Evolutionary conservation across 2,888 invertebrate genomes (phyloP), one percentile per base, ranked within the genome.

Genomic region (Cinara cedri): DNA sequence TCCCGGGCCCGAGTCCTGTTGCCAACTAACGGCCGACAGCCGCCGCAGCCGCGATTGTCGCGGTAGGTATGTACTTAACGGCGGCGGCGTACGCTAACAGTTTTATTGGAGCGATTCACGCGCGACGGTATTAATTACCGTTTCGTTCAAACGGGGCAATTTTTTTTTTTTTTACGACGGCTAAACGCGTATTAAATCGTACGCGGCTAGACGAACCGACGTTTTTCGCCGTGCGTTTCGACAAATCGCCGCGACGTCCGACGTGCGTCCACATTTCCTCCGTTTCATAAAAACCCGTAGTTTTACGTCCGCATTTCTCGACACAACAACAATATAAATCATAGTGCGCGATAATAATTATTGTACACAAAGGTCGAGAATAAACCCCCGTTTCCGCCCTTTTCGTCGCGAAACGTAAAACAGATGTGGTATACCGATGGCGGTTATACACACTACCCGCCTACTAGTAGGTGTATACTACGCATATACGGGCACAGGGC

Each of bases 371-470:
- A 54, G 76, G 55, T 66, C 76, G 21, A 46, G 57, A 66, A 76
- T 66, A 76, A 76, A 76, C 66, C n/a, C n/a, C n/a, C 75, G 54
- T 74, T 76, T 76, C 75, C 75, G 75, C 55, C 75, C 54, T 49
- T 54, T 19, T 26, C 63, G 21, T 24, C 11, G 46, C 24, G 9
- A 49, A 24, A 24, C 49, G 46, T 26, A 24, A 42, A 71, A 60
- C 72, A 57, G 21, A 24, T 57, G 49, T 62, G 54, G n/a, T n/a
- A n/a, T n/a, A n/a, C n/a, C n/a, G n/a, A n/a, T n/a, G n/a, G n/a
- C n/a, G n/a, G n/a, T n/a, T n/a, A n/a, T n/a, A n/a, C n/a, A n/a
- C n/a, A n/a, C n/a, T n/a, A n/a, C n/a, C n/a, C n/a, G n/a, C n/a
- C n/a, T n/a, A n/a, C n/a, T n/a, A n/a, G n/a, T n/a, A n/a, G n/a